Base-by-base conservation (phyloP, 2,113 vertebrate species). In the Stegastes partitus region DNA sequence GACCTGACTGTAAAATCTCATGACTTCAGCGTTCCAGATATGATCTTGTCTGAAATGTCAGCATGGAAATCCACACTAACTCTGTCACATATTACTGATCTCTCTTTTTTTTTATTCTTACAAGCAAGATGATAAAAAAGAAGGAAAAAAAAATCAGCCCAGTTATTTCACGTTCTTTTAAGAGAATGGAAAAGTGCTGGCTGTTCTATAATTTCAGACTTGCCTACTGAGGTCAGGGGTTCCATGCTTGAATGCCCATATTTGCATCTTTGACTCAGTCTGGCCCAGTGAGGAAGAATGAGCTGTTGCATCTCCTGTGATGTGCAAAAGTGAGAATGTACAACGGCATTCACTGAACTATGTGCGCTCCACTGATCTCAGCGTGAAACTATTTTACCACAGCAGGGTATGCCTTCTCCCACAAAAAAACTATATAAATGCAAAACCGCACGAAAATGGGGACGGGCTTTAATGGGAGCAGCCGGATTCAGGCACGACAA, bases 221-320 rank as follows among this genome's bases (percentile, higher is more conserved):
- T 77, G 67, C 58, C 80, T 59, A 69, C 74, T 14, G 81, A 85
- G 83, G 90, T 92, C 81, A 89, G 79, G 66, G 74, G 55, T 75
- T 84, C 68, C 61, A 71, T 68, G 81, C 88, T 87, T 71, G 74
- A 78, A 84, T 66, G 79, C 61, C 62, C 44, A 2, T 81, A 87
- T 91, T 90, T 91, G 85, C 80, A 89, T 93, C 83, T 92, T 83
- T 85, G 74, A 80, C 81, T 91, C 26, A 11, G 79, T 77, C 72
- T 49, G 72, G 75, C 78, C 80, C 85, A 71, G 65, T 57, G 71
- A 86, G 83, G 74, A 90, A 87, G 88, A 91, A 89, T 84, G 79
- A 85, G 86, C 66, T 59, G 86, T 74, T 76, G 77, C 79, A 42
- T 80, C 79, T 83, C 81, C 81, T 45, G 77, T 73, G 66, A 82